Base-by-base conservation (phyloP, 1,140 invertebrate species). In the Tetragnatha versicolor region DNA sequence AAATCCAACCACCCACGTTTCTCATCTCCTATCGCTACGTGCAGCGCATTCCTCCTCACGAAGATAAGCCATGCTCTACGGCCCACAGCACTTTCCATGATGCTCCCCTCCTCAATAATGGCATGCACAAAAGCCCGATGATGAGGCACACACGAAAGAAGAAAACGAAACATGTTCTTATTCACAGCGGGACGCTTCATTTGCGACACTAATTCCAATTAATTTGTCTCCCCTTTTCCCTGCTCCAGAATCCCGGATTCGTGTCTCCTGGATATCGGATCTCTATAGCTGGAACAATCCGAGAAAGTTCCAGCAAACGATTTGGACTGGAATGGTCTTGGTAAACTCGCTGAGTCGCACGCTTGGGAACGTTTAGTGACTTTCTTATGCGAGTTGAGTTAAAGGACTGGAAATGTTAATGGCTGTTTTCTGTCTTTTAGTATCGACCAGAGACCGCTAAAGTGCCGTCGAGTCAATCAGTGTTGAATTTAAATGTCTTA, bases 121-220 rank as follows among this genome's bases (percentile, higher is more conserved):
- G 5, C 12, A 58, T 14, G 27, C 53, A 31, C 10, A 33, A 31
- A 58, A 6, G 25, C n/a, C 29, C 25, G 14, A 31, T 14, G 53
- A n/a, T 12, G 5, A 29, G 4, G 12, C 12, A 31, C 53, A 29
- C 53, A 58, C 39, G 29, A 29, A 58, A 58, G 33, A 58, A 31
- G 33, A 58, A 58, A 58, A 58, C 53, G 53, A 58, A n/a, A 58
- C 27, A 31, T 20, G 53, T 33, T 63, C 7, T 25, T 63, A 39
- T 37, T 63, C 31, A 33, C 60, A 63, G 25, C 5, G 60, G 4
- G 20, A 63, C 42, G 60, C 60, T 27, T 63, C 60, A 39, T 63
- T 63, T 25, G 27, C 35, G 60, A 27, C 60, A 27, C 60, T 63
- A 63, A 63, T 63, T 37, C 60, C 60, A 63, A 63, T 63, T 63